Evolutionary conservation across 2,113 vertebrate genomes (phyloP), one percentile per base, ranked within the genome.

Genomic region (Sinocyclocheilus grahami): DNA sequence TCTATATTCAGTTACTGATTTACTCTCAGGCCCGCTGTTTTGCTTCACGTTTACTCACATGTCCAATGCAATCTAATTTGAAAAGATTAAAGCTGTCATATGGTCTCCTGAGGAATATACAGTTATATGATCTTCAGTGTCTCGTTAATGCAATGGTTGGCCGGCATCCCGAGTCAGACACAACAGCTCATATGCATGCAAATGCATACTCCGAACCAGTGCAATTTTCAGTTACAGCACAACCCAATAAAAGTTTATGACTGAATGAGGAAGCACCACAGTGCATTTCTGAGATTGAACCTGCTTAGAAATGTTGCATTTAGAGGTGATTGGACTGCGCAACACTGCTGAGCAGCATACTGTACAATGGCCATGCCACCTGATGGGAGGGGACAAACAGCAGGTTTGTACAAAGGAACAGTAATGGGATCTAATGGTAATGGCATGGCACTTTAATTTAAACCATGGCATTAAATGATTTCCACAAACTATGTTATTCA

Each of bases 261-360:
- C 3, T 0, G 46, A 12, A 27, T 27, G 46, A 39, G 76, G 85
- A 86, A 88, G 78, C 87, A 82, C 84, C 79, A 88, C 87, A 91
- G 87, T 89, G 87, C 86, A 90, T 89, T 91, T 90, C 72, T 60
- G 78, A 90, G 89, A 92, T 90, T 91, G 91, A 88, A 86, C 89
- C 58, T 51, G 69, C 87, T 82, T 86, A 84, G 78, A 91, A 88
- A 89, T 90, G 89, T 27, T 91, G 91, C 91, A 89, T 90, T 91
- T 90, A 92, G 91, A 90, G 89, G 63, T 91, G 92, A 89, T 71
- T 84, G 90, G 90, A 89, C 5, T 53, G 90, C 85, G 82, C 88
- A 90, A 90, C 91, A 33, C 53, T 37, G 76, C 58, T 77, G 65
- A 42, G 27, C 27, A 13, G 7, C 14, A 33, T 9, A 69, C 30